phyloP scores from a whole-genome alignment of 2,113 vertebrate genomes.

The Lonchura striata region DNA sequence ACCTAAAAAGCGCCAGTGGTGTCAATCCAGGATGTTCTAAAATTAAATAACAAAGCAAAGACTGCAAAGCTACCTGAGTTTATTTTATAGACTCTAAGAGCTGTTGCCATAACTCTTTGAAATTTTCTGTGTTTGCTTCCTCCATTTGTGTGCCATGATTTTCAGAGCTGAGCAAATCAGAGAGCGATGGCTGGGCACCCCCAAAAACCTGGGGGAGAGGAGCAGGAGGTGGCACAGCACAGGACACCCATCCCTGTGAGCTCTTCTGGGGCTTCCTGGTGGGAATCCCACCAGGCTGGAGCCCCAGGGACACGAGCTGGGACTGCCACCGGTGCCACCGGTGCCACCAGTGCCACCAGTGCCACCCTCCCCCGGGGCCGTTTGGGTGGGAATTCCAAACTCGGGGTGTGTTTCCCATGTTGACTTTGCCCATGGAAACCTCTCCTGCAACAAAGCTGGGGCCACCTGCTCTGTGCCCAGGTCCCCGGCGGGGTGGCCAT shows the following conservation, averaged over 20 bases:
- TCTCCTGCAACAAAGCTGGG: not conserved
- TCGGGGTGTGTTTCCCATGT: accelerated
- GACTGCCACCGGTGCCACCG: too few species aligned
- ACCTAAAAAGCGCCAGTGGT: not conserved
- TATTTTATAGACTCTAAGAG: not conserved
- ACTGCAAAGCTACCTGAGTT: not conserved
- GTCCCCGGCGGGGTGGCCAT: slow-evolving; percentile 26
- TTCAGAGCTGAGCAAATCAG: not conserved
- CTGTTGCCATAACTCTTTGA: not conserved
- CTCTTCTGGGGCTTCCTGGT: not conserved
- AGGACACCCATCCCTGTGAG: not conserved
- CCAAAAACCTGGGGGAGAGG: not conserved
- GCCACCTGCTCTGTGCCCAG: not conserved
- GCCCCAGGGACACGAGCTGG: not conserved
- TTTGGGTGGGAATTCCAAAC: not conserved
- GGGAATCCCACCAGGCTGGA: not conserved
- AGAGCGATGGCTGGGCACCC: not conserved
- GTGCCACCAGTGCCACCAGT: not conserved
- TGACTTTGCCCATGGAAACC: slow-evolving; percentile 44
- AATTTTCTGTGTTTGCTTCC: not conserved
- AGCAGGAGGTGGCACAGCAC: not conserved
- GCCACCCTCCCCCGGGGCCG: not conserved
- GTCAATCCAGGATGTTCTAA: not conserved
- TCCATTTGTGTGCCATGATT: not conserved
- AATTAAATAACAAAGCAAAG: not conserved